Base-by-base conservation (phyloP, 2,888 invertebrate genomes). In the Synergus japonicus region DNA sequence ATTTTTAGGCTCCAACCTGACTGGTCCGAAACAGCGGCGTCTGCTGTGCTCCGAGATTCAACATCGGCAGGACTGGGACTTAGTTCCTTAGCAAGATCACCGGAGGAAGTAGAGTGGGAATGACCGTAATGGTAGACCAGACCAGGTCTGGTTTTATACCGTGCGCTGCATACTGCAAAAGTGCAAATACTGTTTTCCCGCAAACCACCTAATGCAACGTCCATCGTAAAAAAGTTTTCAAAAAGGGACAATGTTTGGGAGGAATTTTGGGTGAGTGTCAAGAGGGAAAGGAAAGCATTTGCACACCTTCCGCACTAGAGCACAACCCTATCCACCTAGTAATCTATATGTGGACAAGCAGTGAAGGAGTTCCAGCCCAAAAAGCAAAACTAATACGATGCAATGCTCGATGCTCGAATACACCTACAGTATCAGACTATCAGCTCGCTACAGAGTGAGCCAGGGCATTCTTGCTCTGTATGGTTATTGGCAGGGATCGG, bases 101-200 rank as follows among this genome's bases (percentile, higher is more conserved):
- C 92, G 88, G 92, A 92, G 92, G 92, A 92, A 91, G 91, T 92
- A 92, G 92, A 92, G 95, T 97, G 97, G 91, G 97, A 97, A 94
- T 98, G 98, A 91, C 96, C 96, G 95, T 97, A 97, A 95, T 98
- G 98, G 94, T 98, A 98, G 89, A 97, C 97, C 92, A 98, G 95
- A 87, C 98, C 98, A 87, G 98, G 98, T 87, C 98, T 95, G 86
- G 98, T 98, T 95, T 98, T 98, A 96, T 98, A 98, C 91, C 98
- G 96, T 90, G 97, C 97, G 92, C 97, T 97, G 95, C 98, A 98
- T 92, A 97, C 97, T 97, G 95, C 93, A 95, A 93, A 92, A 92
- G 91, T 92, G 92, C 92, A 92, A 92, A 92, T 91, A 91, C 89
- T 92, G 90, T 92, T 91, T 91, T 90, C 91, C 91, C 91, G 89